Base-by-base conservation (phyloP, 2,888 invertebrate genomes). In the Caenorhabditis sp. region DNA sequence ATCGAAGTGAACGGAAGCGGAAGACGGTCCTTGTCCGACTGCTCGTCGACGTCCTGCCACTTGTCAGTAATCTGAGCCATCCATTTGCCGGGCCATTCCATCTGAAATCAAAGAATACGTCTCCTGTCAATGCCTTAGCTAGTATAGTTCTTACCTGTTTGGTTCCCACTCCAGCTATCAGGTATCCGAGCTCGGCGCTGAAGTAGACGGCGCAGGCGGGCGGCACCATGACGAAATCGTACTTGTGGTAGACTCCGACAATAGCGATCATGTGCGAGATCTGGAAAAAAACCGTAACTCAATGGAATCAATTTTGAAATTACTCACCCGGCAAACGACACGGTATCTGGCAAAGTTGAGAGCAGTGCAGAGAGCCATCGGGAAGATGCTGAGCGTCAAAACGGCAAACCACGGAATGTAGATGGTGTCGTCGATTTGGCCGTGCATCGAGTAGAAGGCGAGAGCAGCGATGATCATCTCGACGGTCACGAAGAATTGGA, bases 51-150 rank as follows among this genome's bases (percentile, higher is more conserved):
- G 32, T 48, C 48, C 22, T 48, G 30, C 27, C 30, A 48, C 48
- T 30, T 30, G 17, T 48, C 48, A 7, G 30, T 30, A 27, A 48
- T 17, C 15, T 48, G 17, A 8, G 30, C 48, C 30, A 48, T 48
- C 48, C 48, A 48, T 15, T 48, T 48, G 26, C 48, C 48, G 15
- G 48, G 48, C 27, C 30, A 48, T 1, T 48, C 48, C 48, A 48
- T 48, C 48, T 48, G 17, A 48, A 48, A 20, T 6, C 6, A 37
- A 41, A 41, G 13, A 41, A n/a, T 13, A 3, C 6, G 3, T 41
- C 15, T 17, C 15, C n/a, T n/a, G n/a, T n/a, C n/a, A n/a, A n/a
- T n/a, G n/a, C n/a, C n/a, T n/a, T n/a, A n/a, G n/a, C n/a, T n/a
- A n/a, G n/a, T n/a, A n/a, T n/a, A 6, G 15, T 5, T 15, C 6